Conservation (phyloP, 2,888 invertebrate genomes). For the Tyria jacobaeae region DNA sequence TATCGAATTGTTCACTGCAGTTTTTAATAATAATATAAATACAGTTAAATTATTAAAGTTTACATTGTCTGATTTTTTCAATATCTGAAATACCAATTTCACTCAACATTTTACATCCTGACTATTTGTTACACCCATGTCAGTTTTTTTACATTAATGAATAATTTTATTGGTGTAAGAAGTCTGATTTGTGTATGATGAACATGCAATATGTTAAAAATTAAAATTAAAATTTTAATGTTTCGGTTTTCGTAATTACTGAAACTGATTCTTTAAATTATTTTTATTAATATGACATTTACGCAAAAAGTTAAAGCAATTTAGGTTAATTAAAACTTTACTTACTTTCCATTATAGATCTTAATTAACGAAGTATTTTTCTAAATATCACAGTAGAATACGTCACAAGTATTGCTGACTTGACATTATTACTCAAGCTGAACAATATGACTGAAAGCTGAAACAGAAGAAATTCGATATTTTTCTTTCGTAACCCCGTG, state of each 20-base stretch:
- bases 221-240: too few relatives aligned
- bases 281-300: too few relatives aligned
- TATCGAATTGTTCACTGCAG: neutral
- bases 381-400: conserved; percentile 28
- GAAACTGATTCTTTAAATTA: too few relatives aligned
- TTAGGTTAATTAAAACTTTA: conserved; percentile 12
- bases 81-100: too few relatives aligned
- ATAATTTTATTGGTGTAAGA: too few relatives aligned
- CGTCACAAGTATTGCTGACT: conserved; percentile 24
- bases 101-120: too few relatives aligned
- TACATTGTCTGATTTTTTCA: too few relatives aligned
- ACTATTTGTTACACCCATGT: too few relatives aligned
- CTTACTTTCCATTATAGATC: conserved; percentile 46
- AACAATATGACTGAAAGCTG: conserved; percentile 46
- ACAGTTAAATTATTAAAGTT: neutral
- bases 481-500: conserved; percentile 47
- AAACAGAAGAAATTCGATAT: conserved; percentile 51
- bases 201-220: too few relatives aligned
- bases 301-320: neutral
- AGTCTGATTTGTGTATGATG: too few relatives aligned
- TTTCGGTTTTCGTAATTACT: too few relatives aligned
- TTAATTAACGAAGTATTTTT: conserved; percentile 4
- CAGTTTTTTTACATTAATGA: too few relatives aligned
- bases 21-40: neutral
- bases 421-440: conserved; percentile 41